These are phyloP conservation scores for Lasioglossum baleicum DNA, from an alignment of 1,140 invertebrate genomes.

Conservation along the genomic window DNA sequence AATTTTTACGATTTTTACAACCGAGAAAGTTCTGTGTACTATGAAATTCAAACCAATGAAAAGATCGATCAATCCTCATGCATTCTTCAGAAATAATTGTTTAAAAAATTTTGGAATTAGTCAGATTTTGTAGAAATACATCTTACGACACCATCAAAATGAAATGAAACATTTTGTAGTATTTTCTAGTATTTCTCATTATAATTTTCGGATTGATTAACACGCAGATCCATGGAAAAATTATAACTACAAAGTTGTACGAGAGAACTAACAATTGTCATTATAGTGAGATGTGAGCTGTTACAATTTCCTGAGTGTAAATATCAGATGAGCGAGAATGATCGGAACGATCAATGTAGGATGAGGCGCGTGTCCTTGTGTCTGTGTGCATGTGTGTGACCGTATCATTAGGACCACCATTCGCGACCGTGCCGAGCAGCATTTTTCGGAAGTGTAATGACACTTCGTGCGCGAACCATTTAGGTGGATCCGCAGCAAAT, in stretches of 20 bases:
- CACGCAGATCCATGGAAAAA: too few species aligned
- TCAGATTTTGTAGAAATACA: too few species aligned
- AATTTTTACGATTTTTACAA: too few species aligned
- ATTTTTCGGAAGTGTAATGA: constrained; percentile 56
- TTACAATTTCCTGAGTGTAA: neutral
- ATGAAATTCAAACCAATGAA: too few species aligned
- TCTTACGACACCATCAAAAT: too few species aligned
- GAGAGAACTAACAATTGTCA: neutral
- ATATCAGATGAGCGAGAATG: neutral
- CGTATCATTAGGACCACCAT: constrained; percentile 62
- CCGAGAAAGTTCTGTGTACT: too few species aligned
- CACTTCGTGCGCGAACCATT: constrained; percentile 62
- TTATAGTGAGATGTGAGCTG: neutral
- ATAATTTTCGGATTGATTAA: too few species aligned
- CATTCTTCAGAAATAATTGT: too few species aligned
- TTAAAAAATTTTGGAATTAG: too few species aligned
- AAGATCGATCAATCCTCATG: too few species aligned
- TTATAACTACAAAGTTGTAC: neutral
- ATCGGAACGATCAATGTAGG: neutral
- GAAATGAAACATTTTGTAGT: too few species aligned
- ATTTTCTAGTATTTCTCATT: too few species aligned
- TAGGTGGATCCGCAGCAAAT: constrained; percentile 51
- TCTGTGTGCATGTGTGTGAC: constrained; percentile 40
- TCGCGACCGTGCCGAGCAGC: constrained; percentile 42
- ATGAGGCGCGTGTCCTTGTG: constrained; percentile 20